Evolutionary conservation across 2,888 invertebrate species (phyloP).

Genomic region (Heliconius ismenius): DNA sequence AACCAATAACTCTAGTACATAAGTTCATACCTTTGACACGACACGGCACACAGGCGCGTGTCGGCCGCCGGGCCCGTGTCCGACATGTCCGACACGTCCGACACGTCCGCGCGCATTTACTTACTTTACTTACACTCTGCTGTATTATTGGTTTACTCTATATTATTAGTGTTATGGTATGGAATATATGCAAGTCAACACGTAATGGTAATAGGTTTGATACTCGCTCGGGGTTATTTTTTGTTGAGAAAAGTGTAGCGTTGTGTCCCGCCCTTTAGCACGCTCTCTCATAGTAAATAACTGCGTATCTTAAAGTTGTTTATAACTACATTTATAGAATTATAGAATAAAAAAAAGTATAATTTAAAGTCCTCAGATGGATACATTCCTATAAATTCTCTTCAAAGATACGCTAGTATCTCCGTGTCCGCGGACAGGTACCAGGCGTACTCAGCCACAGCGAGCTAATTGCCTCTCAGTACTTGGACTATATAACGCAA

Average conservation of each 20-base stretch:
- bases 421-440: neutral
- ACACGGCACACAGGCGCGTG: neutral
- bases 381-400: slow-evolving; percentile 2
- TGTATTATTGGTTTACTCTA: slow-evolving; percentile 10
- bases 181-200: too few species aligned
- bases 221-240: neutral
- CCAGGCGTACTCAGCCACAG: slow-evolving; percentile 3
- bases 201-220: neutral
- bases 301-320: too few species aligned
- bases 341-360: neutral
- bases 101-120: slow-evolving; percentile 19
- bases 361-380: neutral
- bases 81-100: neutral
- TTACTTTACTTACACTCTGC: neutral
- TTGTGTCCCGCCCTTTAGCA: too few species aligned
- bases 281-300: too few species aligned
- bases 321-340: neutral
- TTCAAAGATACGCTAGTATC: neutral
- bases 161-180: neutral
- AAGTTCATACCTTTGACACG: neutral
- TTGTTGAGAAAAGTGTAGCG: too few species aligned
- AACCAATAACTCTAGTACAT: neutral
- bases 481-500: neutral
- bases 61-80: slow-evolving; percentile 13
- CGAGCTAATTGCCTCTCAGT: slow-evolving; percentile 13